phyloP scores from a whole-genome alignment of 2,113 vertebrate genomes.

The Spheniscus mendiculus region DNA sequence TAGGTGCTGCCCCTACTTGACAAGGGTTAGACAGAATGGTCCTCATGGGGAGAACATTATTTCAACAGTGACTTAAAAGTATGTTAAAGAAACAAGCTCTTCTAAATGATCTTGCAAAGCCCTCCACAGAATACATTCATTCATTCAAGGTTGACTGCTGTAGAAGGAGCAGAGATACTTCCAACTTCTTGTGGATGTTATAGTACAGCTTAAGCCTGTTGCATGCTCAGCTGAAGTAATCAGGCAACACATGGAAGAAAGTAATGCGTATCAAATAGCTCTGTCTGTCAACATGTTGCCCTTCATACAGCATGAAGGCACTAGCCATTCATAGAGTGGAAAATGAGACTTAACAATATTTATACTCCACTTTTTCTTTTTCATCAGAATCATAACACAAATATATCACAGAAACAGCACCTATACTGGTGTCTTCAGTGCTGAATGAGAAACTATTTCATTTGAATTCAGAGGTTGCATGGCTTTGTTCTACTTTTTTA shows the following conservation, averaged over 20 bases:
- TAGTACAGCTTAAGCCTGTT: not conserved
- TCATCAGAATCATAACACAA: not conserved
- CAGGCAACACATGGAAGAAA: not conserved
- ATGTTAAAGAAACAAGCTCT: not conserved
- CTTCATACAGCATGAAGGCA: not conserved
- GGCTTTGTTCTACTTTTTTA: not conserved
- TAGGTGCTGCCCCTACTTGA: not conserved
- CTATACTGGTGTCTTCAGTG: not conserved
- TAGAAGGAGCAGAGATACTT: not conserved
- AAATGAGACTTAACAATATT: not conserved
- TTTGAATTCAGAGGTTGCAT: not conserved
- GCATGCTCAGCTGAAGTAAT: not conserved
- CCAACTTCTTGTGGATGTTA: not conserved
- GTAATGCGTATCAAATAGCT: not conserved
- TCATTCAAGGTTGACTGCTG: not conserved
- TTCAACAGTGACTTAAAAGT: not conserved
- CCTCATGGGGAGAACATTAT: not conserved
- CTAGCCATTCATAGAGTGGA: not conserved
- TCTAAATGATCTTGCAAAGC: not conserved
- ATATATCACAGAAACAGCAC: not conserved
- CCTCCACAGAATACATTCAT: not conserved
- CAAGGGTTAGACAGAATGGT: not conserved
- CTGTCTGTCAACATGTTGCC: not conserved
- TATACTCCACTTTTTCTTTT: not conserved
- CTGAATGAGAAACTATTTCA: not conserved